Percentiles rank a stretch among this genome's conserved stretches.
These are phyloP conservation scores for Porites cylindrica DNA, from an alignment of 92 coral and sea anemone genomes.

Conservation along the genomic window DNA sequence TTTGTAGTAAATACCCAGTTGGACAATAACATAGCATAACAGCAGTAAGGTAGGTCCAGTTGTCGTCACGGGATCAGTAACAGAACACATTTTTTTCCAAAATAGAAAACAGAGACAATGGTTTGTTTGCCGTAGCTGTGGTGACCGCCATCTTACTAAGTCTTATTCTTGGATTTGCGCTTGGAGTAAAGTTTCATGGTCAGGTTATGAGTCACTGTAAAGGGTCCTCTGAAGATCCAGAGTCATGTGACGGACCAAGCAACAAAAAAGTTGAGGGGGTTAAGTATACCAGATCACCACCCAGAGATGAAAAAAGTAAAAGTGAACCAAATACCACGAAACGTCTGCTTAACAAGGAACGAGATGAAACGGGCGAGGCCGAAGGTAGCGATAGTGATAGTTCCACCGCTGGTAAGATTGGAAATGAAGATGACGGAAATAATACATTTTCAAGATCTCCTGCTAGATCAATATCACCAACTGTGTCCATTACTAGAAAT, in stretches of 20 bases:
- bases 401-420: conserved; percentile 74
- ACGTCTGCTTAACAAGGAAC: conserved; percentile 54
- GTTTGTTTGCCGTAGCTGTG: conserved; percentile 76
- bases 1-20: no score
- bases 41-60: no score
- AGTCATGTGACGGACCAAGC: conserved; percentile 52
- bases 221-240: conserved; percentile 34
- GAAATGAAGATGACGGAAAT: neutral
- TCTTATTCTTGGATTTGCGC: conserved; percentile 65
- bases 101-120: conserved; percentile 49
- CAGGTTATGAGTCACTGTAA: conserved; percentile 55
- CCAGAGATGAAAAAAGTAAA: conserved; percentile 48
- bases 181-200: conserved; percentile 77
- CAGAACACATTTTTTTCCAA: neutral
- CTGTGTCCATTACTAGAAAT: neutral
- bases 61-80: no score
- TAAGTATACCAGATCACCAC: conserved; percentile 82
- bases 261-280: conserved; percentile 54
- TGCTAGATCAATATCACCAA: conserved; percentile 16
- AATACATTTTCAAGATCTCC: conserved; percentile 9
- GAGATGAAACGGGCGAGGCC: conserved; percentile 26
- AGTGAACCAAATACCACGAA: conserved; percentile 47
- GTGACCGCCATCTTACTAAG: conserved; percentile 71
- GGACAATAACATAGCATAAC: no score
- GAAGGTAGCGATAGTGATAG: conserved; percentile 62